Evolutionary conservation across 1,140 invertebrate genomes (phyloP), one percentile per base, ranked within the genome.

Genomic region (Aradophagus sp.): DNA sequence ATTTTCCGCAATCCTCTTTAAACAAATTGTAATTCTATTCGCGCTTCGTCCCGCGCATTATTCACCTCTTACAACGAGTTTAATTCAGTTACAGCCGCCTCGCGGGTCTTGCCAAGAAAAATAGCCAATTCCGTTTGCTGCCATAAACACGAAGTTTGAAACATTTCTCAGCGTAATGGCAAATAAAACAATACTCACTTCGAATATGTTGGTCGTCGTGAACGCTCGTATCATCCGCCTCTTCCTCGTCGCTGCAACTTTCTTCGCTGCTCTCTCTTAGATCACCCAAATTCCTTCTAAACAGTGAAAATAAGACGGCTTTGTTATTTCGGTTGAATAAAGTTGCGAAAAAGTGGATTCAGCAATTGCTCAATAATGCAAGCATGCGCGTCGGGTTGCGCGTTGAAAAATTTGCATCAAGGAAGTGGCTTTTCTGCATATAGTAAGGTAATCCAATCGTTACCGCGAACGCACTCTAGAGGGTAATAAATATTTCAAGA

Each of bases 221-320:
- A 41, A 67, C 70, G 19, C 63, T 50, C 14, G 55, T 42, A 35
- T 74, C 62, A 19, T 78, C 63, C 8, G 63, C 70, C 6, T 70
- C 74, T 11, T 75, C 74, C 13, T 72, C 74, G 26, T 75, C 74
- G 62, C 55, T 74, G 44, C 65, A 73, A 53, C 63, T 72, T 50
- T 77, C 76, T 36, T 73, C 73, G 11, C 67, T 70, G 41, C 58
- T 66, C 34, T 67, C 68, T 53, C 56, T 55, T 17, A 75, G 23
- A 35, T 70, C 69, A 10, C 41, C 61, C 32, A 74, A 53, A 59
- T 72, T 70, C 12, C 44, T 63, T 23, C 68, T 73, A 32, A 39
- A 75, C 20, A 35, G 17, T 7, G 20, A 45, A 53, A 55, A 29
- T 14, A 16, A 15, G 32, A 48, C 20, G 15, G 4, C 4, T 23